A percentile compares a stretch with the other conserved stretches of the same genome.
These are phyloP conservation scores for Troides oblongomaculatus DNA, from an alignment of 2,888 invertebrate genomes.

Conservation along the genomic window DNA sequence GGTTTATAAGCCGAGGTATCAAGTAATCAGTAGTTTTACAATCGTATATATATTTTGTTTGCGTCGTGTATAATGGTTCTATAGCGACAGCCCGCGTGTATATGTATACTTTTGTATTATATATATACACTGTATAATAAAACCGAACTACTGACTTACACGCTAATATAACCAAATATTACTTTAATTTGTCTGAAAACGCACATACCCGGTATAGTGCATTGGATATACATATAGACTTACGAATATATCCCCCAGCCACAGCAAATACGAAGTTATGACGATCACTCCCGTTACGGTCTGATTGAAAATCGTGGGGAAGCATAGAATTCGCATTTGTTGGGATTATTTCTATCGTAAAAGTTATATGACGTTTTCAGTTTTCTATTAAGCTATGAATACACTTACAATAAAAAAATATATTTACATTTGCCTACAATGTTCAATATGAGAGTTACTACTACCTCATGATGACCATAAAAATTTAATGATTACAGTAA, in stretches of 20 bases:
- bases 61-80: no score
- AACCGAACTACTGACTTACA: no score
- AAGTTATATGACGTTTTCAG: not conserved
- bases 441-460: not conserved
- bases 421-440: not conserved
- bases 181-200: not conserved
- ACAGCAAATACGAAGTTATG: not conserved
- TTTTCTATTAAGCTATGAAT: not conserved
- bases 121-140: no score
- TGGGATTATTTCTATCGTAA: slow-evolving; percentile 3
- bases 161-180: no score
- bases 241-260: not conserved
- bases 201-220: not conserved
- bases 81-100: no score
- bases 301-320: not conserved
- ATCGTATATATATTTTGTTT: no score
- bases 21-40: no score
- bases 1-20: no score
- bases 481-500: no score
- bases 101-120: no score
- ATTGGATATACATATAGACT: not conserved
- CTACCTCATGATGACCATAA: not conserved
- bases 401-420: not conserved
- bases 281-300: not conserved
- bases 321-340: slow-evolving; percentile 1